Conservation (phyloP, 2,888 invertebrate genomes). For the Phania funesta region DNA sequence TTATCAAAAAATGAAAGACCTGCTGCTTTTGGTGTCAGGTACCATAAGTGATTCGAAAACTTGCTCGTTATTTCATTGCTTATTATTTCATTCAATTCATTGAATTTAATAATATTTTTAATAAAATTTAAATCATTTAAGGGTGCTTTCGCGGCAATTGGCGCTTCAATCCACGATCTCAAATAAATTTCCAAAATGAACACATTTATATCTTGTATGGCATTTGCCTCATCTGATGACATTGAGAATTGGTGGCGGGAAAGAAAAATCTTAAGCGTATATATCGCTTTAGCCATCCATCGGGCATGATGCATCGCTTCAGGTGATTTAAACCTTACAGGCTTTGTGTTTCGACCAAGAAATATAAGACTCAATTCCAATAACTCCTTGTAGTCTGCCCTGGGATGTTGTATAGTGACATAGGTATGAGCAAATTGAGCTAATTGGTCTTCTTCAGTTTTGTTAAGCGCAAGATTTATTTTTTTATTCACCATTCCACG, state of each 20-base stretch:
- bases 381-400: too few species aligned
- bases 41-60: background rate
- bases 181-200: conserved; percentile 1
- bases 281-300: conserved; percentile 21
- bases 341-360: conserved; percentile 42
- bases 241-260: too few species aligned
- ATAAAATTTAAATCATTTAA: conserved; percentile 3
- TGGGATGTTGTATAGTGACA: conserved; percentile 12
- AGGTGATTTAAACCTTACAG: conserved; percentile 28
- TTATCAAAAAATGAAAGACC: conserved; percentile 26
- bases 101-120: conserved; percentile 22
- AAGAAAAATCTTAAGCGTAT: conserved; percentile 19
- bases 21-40: conserved; percentile 16
- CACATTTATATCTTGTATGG: conserved; percentile 6
- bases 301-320: conserved; percentile 18
- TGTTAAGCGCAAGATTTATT: conserved; percentile 25
- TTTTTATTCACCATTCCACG: conserved; percentile 9
- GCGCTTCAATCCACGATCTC: conserved; percentile 7
- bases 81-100: background rate
- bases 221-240: too few species aligned
- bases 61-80: conserved; percentile 1
- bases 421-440: conserved; percentile 21
- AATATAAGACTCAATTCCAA: conserved; percentile 32
- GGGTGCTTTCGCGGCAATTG: conserved; percentile 9
- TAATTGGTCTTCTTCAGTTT: conserved; percentile 16